Base-by-base conservation (phyloP, 1,140 invertebrate species). In the Cataglyphis hispanica region DNA sequence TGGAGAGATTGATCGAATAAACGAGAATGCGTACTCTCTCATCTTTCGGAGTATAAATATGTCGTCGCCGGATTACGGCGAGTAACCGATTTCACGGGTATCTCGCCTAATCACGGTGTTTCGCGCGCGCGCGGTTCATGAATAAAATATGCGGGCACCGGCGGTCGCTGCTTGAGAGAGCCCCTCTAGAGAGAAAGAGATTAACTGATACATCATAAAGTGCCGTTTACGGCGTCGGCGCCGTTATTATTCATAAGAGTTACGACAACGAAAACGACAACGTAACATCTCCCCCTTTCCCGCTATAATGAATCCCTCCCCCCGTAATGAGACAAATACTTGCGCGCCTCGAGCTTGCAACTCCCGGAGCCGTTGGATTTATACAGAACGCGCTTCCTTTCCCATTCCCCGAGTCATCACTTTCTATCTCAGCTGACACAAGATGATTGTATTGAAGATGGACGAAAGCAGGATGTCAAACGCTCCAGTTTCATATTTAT, bases 151-250 rank as follows among this genome's bases (percentile, higher is more conserved):
- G 84, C 58, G 81, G 80, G 58, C 75, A 58, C 67, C 86, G 76
- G 53, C 83, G 80, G 81, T 7, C 88, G 80, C 77, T 69, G 56
- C 74, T 75, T 75, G 85, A 50, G 63, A 69, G 75, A 72, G 74
- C 80, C 86, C 86, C 85, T 89, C 86, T 78, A 81, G 74, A 37
- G 74, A 43, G 37, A 1, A 25, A 27, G 22, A 22, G 34, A 58
- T 90, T 90, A 90, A 90, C 89, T 88, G 89, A 90, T 90, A 90
- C 89, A 90, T 90, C 89, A 90, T 90, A 90, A 90, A 90, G 86
- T 90, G 89, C 86, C 89, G 86, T 86, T 90, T 90, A 90, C 85
- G 89, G 86, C 86, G 78, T 84, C 76, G 74, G 56, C 64, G 53
- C 80, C 64, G 86, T 86, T 86, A 90, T 90, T 90, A 90, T 90